Evolutionary conservation across 2,113 vertebrate genomes (phyloP), one percentile per base, ranked within the genome.

Genomic region (Malurus elegans): DNA sequence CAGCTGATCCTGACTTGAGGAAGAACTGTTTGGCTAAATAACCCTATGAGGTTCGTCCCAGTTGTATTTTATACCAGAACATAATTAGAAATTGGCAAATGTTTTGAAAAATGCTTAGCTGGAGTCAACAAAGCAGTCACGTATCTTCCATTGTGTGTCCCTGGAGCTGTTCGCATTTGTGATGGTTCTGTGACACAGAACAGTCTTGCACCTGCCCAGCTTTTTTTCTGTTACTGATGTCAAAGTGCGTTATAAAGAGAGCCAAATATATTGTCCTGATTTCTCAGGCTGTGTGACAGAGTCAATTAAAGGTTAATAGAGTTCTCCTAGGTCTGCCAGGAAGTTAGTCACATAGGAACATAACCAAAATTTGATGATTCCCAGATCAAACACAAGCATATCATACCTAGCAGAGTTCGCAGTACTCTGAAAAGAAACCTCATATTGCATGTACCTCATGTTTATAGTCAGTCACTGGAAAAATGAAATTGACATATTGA

Each of bases 231-330:
- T 56, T 66, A 45, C 29, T 53, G 21, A 42, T 88, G 34, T 60
- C 40, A 69, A 85, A 79, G 48, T 51, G 32, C 47, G 4, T 79
- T 82, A 50, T 25, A 62, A 62, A 64, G 48, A 80, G 12, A 88
- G 79, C 23, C 62, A 53, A 57, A 18, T 36, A 45, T 12, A 34
- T 79, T 71, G 76, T 62, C 67, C 50, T 69, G 51, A 62, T 69
- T 86, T 91, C 58, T 83, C 50, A 57, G 75, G 26, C 4, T 47
- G 42, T 20, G 51, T 84, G 70, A 86, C 50, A 83, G 40, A 57
- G 56, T 70, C 45, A 73, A 65, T 86, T 69, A 88, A 86, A 86
- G 50, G 48, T 86, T 93, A 88, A 90, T 60, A 65, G 79, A 76
- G 81, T 76, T 86, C 50, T 93, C 9, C 21, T 36, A 61, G 40